Evolutionary conservation across 23 tunicate species (phyloP), one percentile per base, ranked within the genome.

Genomic region (Ascidia mentula): DNA sequence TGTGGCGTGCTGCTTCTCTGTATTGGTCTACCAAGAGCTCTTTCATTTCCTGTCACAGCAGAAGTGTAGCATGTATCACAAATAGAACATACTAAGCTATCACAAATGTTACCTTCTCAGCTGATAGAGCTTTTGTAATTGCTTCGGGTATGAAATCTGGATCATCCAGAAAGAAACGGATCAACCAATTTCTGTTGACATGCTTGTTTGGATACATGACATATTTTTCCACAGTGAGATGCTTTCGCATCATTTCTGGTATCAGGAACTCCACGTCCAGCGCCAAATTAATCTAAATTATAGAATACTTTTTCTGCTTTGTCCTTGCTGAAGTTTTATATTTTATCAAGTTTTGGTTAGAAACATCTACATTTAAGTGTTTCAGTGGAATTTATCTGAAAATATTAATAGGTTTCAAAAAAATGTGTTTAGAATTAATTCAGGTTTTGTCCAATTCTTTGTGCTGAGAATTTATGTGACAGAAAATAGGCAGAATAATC

Each of bases 231-330:
- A 71, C 31, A 9, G 34, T 31, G 40, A 69, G 69, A 22, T 84
- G 69, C 34, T 70, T 59, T 6, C 80, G 53, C 77, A 72, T 31
- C 37, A 37, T 60, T 77, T 77, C 65, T 38, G 88, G 88, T 61
- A 84, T 46, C 77, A 84, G 28, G 32, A 84, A 77, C 45, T 84
- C 88, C 5, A 84, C 88, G 28, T 84, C 88, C 35, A 84, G 59
- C 13, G 88, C 88, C 59, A 84, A 53, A 34, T 77, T 38, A 28
- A 84, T 84, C 88, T 84, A n/a, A n/a, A n/a, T n/a, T n/a, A n/a
- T n/a, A n/a, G n/a, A n/a, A n/a, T n/a, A n/a, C n/a, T n/a, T n/a
- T n/a, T n/a, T n/a, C n/a, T n/a, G n/a, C n/a, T n/a, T n/a, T n/a
- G n/a, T n/a, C n/a, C n/a, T n/a, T n/a, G n/a, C n/a, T n/a, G n/a